A percentile compares a stretch with the other conserved stretches of the same genome.
These are phyloP conservation scores for Oreotragus oreotragus DNA, from an alignment of 2,113 vertebrate species.

Conservation along the genomic window DNA sequence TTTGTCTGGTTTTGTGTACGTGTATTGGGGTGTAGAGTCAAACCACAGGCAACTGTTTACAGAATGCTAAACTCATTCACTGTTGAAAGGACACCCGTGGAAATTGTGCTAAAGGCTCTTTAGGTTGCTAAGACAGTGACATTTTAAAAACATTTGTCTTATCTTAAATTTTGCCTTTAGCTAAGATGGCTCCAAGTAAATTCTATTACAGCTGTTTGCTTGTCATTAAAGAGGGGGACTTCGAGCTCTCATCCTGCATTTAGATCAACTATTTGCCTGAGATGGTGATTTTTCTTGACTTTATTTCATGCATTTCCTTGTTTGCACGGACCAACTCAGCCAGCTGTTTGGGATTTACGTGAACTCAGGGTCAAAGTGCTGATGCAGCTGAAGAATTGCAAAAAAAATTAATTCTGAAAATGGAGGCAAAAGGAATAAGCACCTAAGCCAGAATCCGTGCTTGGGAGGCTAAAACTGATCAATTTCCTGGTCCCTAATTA, in stretches of 20 bases:
- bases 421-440: neutral
- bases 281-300: conserved; percentile 7
- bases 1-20: neutral
- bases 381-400: conserved; percentile 44
- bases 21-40: neutral
- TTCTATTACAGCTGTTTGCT: neutral
- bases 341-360: conserved; percentile 10
- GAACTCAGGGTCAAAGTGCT: conserved; percentile 36
- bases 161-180: neutral
- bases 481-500: conserved; percentile 62
- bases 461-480: conserved; percentile 55
- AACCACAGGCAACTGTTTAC: neutral
- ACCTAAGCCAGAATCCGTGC: conserved; percentile 10
- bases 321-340: neutral
- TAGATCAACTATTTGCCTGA: neutral
- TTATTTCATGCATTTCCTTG: neutral
- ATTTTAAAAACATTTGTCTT: conserved; percentile 15
- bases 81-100: neutral
- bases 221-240: neutral
- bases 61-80: neutral
- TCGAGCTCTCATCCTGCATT: neutral
- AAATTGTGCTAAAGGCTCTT: neutral
- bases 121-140: neutral
- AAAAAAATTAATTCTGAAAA: conserved; percentile 65
- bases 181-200: neutral